Percentiles rank a stretch among this genome's conserved stretches.
These are phyloP conservation scores for Ennomos erosarius DNA, from an alignment of 2,888 invertebrate genomes.

Conservation along the genomic window DNA sequence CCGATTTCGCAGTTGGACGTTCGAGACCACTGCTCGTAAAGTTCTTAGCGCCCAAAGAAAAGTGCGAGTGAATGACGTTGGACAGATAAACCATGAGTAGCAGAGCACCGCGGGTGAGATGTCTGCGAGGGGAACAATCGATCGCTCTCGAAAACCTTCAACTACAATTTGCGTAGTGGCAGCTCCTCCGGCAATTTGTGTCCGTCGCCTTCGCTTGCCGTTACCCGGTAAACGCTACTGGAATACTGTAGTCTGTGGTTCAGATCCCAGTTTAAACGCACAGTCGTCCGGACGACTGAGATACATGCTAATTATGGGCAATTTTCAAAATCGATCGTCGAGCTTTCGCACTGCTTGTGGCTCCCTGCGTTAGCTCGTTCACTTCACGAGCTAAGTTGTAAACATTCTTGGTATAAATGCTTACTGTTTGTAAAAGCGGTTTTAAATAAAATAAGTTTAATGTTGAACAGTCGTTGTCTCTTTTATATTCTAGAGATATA, in stretches of 20 bases:
- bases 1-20: too few relatives aligned
- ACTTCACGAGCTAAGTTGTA: conserved; percentile 60
- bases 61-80: conserved; percentile 35
- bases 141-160: conserved; percentile 53
- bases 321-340: conserved; percentile 84
- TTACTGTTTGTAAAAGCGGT: neutral
- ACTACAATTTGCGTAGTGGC: conserved; percentile 80
- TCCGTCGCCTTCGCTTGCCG: conserved; percentile 79
- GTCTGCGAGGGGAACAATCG: conserved; percentile 66
- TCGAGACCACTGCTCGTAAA: too few relatives aligned
- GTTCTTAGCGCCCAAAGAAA: conserved; percentile 26
- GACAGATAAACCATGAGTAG: conserved; percentile 35
- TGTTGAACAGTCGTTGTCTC: conserved; percentile 3
- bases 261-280: conserved; percentile 77
- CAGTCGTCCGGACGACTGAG: conserved; percentile 75
- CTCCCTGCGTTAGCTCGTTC: conserved; percentile 74
- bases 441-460: neutral
- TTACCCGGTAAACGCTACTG: conserved; percentile 84
- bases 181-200: conserved; percentile 80
- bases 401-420: conserved; percentile 39
- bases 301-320: conserved; percentile 83
- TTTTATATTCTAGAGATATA: conserved; percentile 31
- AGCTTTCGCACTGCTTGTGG: conserved; percentile 76
- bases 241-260: conserved; percentile 80
- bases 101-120: conserved; percentile 23